Conservation (phyloP, 2,797 vertebrate species). For the Prionace glauca region DNA sequence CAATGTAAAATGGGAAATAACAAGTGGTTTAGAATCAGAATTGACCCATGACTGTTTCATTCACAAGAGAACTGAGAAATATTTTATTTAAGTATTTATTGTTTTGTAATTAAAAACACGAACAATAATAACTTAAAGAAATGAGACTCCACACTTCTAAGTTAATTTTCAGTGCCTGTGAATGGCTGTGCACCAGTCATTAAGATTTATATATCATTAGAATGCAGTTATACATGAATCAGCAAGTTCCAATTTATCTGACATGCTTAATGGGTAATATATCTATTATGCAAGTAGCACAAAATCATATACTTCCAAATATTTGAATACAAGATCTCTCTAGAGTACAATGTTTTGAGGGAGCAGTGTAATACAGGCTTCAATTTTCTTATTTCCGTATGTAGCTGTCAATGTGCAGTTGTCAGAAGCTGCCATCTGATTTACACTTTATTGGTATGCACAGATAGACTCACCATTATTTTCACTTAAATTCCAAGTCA, state of each 20-base stretch:
- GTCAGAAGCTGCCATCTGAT: not conserved
- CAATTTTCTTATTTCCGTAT: not conserved
- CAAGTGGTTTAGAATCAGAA: too few species aligned
- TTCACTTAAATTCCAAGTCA: not conserved
- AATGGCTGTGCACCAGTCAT: not conserved
- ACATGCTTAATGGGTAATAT: too few species aligned
- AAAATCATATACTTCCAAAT: too few species aligned
- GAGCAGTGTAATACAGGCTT: not conserved
- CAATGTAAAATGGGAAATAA: too few species aligned
- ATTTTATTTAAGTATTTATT: too few species aligned
- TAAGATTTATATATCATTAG: not conserved
- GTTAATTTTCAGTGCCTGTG: not conserved
- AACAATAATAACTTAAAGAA: not conserved
- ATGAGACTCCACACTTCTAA: not conserved
- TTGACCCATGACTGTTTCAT: too few species aligned
- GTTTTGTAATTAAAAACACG: not conserved
- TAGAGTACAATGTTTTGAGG: not conserved
- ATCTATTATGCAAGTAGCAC: too few species aligned
- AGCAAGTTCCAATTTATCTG: too few species aligned
- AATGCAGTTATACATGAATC: not conserved
- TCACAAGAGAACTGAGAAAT: too few species aligned
- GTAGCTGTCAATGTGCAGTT: not conserved
- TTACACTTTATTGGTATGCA: not conserved
- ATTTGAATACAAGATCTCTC: too few species aligned
- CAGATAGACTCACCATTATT: not conserved